Evolutionary conservation across 2,797 vertebrate species (phyloP), one percentile per base, ranked within the genome.

Genomic region (Gadopsis marmoratus): DNA sequence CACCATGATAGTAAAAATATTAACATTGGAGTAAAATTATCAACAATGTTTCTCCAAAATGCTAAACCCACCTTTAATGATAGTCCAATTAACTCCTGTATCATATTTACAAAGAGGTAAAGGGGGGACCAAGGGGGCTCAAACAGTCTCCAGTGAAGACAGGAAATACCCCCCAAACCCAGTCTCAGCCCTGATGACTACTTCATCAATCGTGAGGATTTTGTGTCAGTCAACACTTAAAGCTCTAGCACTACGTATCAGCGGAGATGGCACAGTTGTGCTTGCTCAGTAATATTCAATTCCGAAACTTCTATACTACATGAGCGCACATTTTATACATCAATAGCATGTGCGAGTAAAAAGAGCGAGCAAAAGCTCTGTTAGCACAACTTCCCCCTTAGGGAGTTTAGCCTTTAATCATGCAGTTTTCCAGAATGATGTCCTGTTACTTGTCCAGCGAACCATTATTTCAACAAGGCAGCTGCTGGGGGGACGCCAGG

Each of bases 321-420:
- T 64, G 39, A 71, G 60, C 29, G 0, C 31, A 35, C 13, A 72
- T 75, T 84, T 73, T 16, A 53, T 35, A 76, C 13, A 67, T 71
- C 35, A 78, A 74, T 11, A 37, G 45, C 63, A 63, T 76, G 64
- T 86, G 45, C 63, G 60, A 74, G 64, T 86, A 67, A 72, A 48
- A 48, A 26, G 71, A 59, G 45, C 29, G 63, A 84, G 48, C 65
- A 47, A 74, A 64, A 71, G 29, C 71, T 73, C 10, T 12, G 19
- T 67, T 75, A 71, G 71, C 86, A 76, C 79, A 82, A 67, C 63
- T 55, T 41, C 29, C 72, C 35, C 64, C 43, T 35, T 3, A 16
- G 68, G 67, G 66, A 83, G 26, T 56, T 81, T 81, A 39, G 29
- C 51, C 78, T 90, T 86, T 69, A 88, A 88, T 86, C 75, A 56